Conservation (phyloP, 30 jellyfish, hydroid and myxozoan genomes). For the Morbakka virulenta region DNA sequence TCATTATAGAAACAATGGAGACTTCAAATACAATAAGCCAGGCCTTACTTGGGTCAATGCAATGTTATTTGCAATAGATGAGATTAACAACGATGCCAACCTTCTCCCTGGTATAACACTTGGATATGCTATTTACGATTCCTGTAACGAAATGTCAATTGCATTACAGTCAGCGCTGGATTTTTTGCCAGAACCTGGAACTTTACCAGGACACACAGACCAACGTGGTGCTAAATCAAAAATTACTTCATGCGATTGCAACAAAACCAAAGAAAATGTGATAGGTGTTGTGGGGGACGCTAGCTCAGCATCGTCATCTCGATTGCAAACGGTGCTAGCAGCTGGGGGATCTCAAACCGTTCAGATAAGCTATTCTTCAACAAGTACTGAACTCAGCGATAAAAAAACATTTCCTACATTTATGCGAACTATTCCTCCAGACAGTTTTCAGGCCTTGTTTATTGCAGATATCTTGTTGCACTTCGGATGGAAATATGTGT, state of each 20-base stretch:
- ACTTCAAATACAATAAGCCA: conserved; percentile 58
- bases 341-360: conserved; percentile 67
- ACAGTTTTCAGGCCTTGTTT: conserved; percentile 80
- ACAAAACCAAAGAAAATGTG: conserved; percentile 36
- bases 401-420: conserved; percentile 81
- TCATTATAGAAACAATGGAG: conserved; percentile 34
- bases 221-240: conserved; percentile 12
- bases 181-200: conserved; percentile 54
- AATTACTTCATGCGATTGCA: conserved; percentile 51
- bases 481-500: conserved; percentile 83
- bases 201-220: conserved; percentile 9
- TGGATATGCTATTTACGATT: conserved; percentile 83
- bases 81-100: conserved; percentile 54
- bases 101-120: conserved; percentile 60
- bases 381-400: conserved; percentile 87
- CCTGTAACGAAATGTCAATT: conserved; percentile 72
- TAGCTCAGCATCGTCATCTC: conserved; percentile 80
- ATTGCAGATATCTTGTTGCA: conserved; percentile 64
- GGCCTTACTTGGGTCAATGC: conserved; percentile 96
- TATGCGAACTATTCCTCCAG: conserved; percentile 97
- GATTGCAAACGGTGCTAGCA: conserved; percentile 81
- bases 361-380: conserved; percentile 94
- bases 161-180: conserved; percentile 83
- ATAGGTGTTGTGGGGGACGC: conserved; percentile 96
- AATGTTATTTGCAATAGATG: conserved; percentile 82